Base-by-base conservation (phyloP, 2,113 vertebrate species). In the Psephotus haematonotus region DNA sequence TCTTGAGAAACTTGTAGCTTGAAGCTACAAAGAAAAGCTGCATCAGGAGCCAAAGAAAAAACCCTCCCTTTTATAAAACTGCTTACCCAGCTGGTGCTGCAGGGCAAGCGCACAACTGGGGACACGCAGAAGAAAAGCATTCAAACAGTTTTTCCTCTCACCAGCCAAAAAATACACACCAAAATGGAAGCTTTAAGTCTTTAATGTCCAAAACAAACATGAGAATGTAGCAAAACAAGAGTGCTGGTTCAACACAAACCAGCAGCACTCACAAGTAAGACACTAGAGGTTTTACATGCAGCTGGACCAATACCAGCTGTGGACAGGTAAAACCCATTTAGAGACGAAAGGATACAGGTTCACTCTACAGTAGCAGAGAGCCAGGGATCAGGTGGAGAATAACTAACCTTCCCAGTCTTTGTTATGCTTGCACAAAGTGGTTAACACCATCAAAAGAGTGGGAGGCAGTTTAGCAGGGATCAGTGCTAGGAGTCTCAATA, bases 151-250 rank as follows among this genome's bases (percentile, higher is more conserved):
- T 84, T 71, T 43, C 53, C 62, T 79, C 44, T 88, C 76, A 60
- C 33, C 17, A 53, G 57, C 39, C 78, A 86, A 82, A 93, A 91
- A 47, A 57, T n/a, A 83, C 29, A 75, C 71, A 72, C 57, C 41
- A 50, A 68, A 95, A 80, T 94, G 86, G 71, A 94, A 86, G 50
- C 28, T 75, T 91, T 92, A 87, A 95, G 95, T 95, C 92, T 75
- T 94, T 96, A 87, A 92, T 72, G 43, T 47, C 76, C 67, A 82
- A 90, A 95, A 90, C 59, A 90, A 90, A 90, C 44, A 91, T 9
- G 17, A 76, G 11, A 91, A 77, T 90, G 87, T 87, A 63, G 67
- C 75, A 47, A 92, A 95, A 87, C 41, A 82, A 76, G 52, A 67
- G 52, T 91, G 69, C 65, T 79, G 55, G 41, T 90, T 95, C 77